Evolutionary conservation across 2,113 vertebrate genomes (phyloP).

Genomic region (Otocyon megalotis): DNA sequence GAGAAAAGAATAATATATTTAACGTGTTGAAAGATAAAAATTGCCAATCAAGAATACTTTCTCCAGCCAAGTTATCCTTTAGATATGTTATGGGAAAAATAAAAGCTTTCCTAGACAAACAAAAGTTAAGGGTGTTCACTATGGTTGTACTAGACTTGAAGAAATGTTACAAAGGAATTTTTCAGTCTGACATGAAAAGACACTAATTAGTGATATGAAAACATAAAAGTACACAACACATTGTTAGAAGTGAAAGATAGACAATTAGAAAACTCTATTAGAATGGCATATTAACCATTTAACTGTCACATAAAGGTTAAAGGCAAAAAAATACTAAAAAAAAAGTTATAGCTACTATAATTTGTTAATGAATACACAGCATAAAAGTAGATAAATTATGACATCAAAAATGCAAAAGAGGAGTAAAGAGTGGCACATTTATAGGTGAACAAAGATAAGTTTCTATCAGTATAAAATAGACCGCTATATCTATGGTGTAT

Average conservation of each 20-base stretch:
- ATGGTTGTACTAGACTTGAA: not conserved
- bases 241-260: not conserved
- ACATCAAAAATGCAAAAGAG: not conserved
- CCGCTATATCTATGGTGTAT: not conserved
- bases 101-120: not conserved
- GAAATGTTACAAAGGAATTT: not conserved
- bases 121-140: not conserved
- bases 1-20: not conserved
- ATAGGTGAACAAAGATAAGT: not conserved
- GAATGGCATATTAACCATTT: not conserved
- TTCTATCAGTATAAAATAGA: not conserved
- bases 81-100: not conserved
- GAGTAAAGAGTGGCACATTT: not conserved
- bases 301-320: not conserved
- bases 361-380: not conserved
- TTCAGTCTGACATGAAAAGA: not conserved
- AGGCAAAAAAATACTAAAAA: not conserved
- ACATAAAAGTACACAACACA: not conserved
- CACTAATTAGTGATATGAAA: not conserved
- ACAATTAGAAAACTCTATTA: not conserved
- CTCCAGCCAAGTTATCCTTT: not conserved
- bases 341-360: not conserved
- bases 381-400: not conserved
- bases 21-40: not conserved
- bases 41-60: not conserved